Percentiles rank a stretch among this genome's conserved stretches.
These are phyloP conservation scores for Hucho hucho DNA, from an alignment of 2,113 vertebrate species.

Conservation along the genomic window DNA sequence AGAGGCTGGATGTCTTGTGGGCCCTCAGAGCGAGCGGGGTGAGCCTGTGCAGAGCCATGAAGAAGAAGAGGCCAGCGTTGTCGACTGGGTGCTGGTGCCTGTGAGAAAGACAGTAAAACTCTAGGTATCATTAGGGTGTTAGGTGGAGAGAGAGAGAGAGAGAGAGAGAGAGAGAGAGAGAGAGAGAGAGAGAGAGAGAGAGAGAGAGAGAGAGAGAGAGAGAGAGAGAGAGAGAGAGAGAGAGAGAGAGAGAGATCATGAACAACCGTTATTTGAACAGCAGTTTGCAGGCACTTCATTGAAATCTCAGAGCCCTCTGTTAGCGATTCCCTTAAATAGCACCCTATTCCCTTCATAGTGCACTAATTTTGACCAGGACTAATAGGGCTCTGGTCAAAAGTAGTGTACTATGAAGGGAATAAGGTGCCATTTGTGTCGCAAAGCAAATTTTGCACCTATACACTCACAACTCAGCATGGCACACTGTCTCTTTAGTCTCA, in stretches of 20 bases:
- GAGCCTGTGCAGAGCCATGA: conserved; percentile 82
- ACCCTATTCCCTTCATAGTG: too few relatives aligned
- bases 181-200: conserved; percentile 32
- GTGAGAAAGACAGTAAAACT: conserved; percentile 34
- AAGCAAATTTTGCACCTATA: neutral
- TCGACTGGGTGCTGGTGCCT: conserved; percentile 84
- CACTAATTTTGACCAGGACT: neutral
- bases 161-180: neutral
- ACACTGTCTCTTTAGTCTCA: neutral
- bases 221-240: conserved; percentile 31
- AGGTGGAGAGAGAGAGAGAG: neutral
- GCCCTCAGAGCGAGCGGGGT: conserved; percentile 75
- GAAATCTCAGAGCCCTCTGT: conserved; percentile 57
- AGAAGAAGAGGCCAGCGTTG: conserved; percentile 81
- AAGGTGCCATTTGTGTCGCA: neutral
- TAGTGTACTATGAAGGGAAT: neutral
- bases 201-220: conserved; percentile 23
- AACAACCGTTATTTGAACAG: conserved; percentile 66
- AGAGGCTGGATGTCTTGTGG: conserved; percentile 67
- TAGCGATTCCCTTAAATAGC: conserved; percentile 32
- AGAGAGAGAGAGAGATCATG: conserved; percentile 34
- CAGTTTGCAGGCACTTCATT: conserved; percentile 65
- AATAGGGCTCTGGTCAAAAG: too few relatives aligned
- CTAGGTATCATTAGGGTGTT: neutral
- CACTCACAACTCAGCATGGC: neutral